Evolutionary conservation across 1,140 invertebrate species (phyloP).

Genomic region (Apis laboriosa): DNA sequence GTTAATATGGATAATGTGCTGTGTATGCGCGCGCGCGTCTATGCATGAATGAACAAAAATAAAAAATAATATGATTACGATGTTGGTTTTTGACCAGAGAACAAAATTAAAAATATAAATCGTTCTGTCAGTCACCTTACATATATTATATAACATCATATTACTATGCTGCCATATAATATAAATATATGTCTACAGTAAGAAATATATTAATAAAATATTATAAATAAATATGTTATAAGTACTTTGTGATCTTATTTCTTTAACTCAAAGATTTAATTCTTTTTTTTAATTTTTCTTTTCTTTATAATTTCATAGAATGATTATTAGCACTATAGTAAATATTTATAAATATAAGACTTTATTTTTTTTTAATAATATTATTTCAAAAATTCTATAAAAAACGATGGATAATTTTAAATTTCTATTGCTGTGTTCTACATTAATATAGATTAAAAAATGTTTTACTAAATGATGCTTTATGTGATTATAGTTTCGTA

Average conservation of each 20-base stretch:
- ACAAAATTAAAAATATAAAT: constrained; percentile 66
- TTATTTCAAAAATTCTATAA: not conserved
- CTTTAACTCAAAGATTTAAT: not conserved
- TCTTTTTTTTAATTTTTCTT: not conserved
- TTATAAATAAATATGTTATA: constrained; percentile 77
- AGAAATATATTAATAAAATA: constrained; percentile 79
- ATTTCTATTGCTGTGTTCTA: not conserved
- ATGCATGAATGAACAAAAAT: constrained; percentile 30
- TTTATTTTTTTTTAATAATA: not conserved
- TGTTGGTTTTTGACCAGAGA: constrained; percentile 61
- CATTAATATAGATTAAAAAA: not conserved
- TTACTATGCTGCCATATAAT: constrained; percentile 80
- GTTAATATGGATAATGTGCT: not conserved
- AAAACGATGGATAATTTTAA: not conserved
- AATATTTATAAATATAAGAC: not conserved
- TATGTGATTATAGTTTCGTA: too few relatives aligned
- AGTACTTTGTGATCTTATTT: constrained; percentile 44
- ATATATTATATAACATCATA: constrained; percentile 79
- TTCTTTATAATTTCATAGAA: not conserved
- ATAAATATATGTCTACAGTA: constrained; percentile 81
- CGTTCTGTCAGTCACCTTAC: constrained; percentile 77
- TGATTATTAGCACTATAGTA: not conserved
- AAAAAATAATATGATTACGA: not conserved
- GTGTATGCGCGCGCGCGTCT: not conserved
- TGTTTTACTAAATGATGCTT: not conserved